Evolutionary conservation across 2,888 invertebrate genomes (phyloP), one percentile per base, ranked within the genome.

Genomic region (Unio delphinus): DNA sequence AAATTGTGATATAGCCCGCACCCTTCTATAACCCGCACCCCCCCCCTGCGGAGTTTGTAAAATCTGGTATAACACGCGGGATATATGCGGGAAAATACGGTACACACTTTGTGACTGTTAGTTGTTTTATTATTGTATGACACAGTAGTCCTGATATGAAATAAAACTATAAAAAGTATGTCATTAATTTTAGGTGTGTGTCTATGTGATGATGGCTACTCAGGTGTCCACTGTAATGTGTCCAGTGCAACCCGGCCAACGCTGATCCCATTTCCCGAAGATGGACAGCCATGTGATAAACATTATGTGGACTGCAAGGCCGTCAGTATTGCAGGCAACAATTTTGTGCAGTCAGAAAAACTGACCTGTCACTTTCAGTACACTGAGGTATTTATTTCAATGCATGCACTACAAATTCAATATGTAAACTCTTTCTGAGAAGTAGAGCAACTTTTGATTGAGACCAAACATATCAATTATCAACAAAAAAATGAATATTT

Each of bases 121-220:
- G 34, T 5, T 34, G 7, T 34, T 34, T 11, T 45, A 15, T 45
- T 15, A 11, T 15, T 11, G 15, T 3, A 45, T 45, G 45, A 45
- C 45, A 45, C 45, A 45, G 15, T 45, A 45, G 3, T 45, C 45
- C 18, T 18, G 20, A 34, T 45, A 5, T 20, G 15, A 55, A 63
- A 45, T 18, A 18, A 23, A 15, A 28, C 57, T 56, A 20, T 11
- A 7, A 57, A 17, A 26, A 56, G 3, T 34, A 7, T 45, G 5
- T 64, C n/a, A 55, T 55, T 28, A n/a, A 15, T 58, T 69, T 4
- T 64, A 85, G 85, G 81, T 61, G 71, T 80, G 1, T 85, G 85
- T 77, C 69, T 68, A 17, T 85, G 85, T 72, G 68, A 81, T 1
- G 69, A 65, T 28, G 85, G 83, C 0, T 83, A 72, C 65, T 76